A percentile compares a stretch with the other conserved stretches of the same genome.
Conservation (phyloP, 1,140 invertebrate genomes). For the Oryzaephilus surinamensis region DNA sequence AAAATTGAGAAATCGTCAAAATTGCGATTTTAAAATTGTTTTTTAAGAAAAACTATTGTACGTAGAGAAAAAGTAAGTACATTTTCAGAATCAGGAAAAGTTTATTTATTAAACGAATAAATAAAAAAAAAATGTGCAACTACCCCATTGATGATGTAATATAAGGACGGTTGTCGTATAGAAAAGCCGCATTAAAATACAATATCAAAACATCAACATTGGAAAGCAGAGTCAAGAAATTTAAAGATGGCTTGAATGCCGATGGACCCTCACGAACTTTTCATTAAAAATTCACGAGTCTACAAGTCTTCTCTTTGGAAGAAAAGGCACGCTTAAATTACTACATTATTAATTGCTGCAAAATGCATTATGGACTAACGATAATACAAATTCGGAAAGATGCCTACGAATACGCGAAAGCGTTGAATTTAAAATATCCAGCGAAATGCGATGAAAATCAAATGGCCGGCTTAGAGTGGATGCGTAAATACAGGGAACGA, state of each 20-base stretch:
- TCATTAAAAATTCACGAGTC: conserved; percentile 9
- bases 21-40: no score
- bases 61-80: no score
- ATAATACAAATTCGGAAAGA: conserved; percentile 9
- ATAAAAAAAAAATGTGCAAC: no score
- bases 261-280: conserved; percentile 6
- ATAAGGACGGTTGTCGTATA: conserved; percentile 8
- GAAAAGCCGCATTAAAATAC: conserved; percentile 9
- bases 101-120: no score
- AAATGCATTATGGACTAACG: conserved; percentile 15
- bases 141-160: conserved; percentile 8
- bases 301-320: conserved; percentile 9
- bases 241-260: background rate
- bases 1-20: no score
- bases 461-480: conserved; percentile 12
- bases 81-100: no score
- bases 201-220: conserved; percentile 7
- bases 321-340: conserved; percentile 9
- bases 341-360: conserved; percentile 10
- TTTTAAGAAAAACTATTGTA: no score
- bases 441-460: conserved; percentile 8
- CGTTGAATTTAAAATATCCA: conserved; percentile 12
- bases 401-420: conserved; percentile 12
- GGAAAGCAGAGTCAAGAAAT: conserved; percentile 9
- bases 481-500: conserved; percentile 7